Conservation (phyloP, 2,888 invertebrate genomes). For the Andrena praecox region DNA sequence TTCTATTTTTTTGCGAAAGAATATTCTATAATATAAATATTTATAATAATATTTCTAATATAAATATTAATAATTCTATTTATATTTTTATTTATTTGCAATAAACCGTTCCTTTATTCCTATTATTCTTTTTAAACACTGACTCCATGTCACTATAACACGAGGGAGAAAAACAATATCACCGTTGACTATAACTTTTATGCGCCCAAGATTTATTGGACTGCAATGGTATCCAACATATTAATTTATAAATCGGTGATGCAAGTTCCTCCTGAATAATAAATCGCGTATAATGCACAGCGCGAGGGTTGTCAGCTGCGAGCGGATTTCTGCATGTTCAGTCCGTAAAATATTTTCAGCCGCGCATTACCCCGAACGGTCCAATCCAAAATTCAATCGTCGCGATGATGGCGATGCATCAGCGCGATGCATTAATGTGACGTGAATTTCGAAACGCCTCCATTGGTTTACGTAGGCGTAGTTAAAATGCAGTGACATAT, state of each 20-base stretch:
- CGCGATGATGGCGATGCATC: slow-evolving; percentile 25
- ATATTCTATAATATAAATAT: neutral
- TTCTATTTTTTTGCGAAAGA: no score
- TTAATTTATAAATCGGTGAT: neutral
- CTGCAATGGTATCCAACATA: neutral
- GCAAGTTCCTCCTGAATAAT: neutral
- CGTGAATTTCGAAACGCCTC: neutral
- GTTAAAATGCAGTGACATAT: slow-evolving; percentile 13
- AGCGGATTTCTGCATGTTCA: slow-evolving; percentile 27
- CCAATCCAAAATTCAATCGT: slow-evolving; percentile 53
- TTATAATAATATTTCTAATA: no score
- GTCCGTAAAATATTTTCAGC: slow-evolving; percentile 35
- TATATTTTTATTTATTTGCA: no score
- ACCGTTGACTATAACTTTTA: neutral
- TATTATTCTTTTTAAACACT: no score
- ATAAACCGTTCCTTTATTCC: no score
- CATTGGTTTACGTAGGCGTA: slow-evolving; percentile 6
- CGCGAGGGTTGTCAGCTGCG: neutral
- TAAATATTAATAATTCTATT: no score
- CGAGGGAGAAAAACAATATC: neutral
- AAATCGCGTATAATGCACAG: slow-evolving; percentile 13
- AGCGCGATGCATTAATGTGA: slow-evolving; percentile 29
- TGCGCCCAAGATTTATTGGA: neutral
- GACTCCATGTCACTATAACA: no score
- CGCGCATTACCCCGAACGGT: slow-evolving; percentile 39